Conservation (phyloP, 2,888 invertebrate genomes). For the Pantelozetes paolii region DNA sequence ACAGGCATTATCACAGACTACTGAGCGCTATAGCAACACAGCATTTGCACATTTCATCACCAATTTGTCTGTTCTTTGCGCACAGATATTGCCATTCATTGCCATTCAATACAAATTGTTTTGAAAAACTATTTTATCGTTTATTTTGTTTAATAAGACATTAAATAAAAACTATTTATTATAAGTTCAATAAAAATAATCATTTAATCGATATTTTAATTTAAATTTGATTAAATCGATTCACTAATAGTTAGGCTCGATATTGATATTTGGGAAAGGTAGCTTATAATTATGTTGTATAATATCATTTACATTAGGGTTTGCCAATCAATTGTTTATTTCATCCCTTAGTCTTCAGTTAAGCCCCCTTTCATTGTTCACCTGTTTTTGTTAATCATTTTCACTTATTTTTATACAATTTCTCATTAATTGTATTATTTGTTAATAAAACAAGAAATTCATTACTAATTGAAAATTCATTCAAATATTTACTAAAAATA, state of each 20-base stretch:
- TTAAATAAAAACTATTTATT: neutral
- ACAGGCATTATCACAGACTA: neutral
- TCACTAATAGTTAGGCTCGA: neutral
- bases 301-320: too few species aligned
- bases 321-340: too few species aligned
- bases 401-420: too few species aligned
- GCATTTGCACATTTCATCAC: slow-evolving; percentile 19
- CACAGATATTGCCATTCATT: neutral
- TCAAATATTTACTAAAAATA: too few species aligned
- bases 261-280: too few species aligned
- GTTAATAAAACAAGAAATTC: too few species aligned
- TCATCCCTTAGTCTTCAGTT: too few species aligned
- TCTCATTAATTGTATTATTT: too few species aligned
- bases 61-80: neutral
- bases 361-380: too few species aligned
- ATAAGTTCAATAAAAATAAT: neutral
- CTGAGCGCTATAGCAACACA: slow-evolving; percentile 14
- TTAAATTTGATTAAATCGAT: neutral
- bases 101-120: neutral
- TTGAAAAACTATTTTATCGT: neutral
- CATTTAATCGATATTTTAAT: neutral
- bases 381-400: too few species aligned
- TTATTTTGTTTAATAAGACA: neutral
- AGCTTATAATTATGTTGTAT: too few species aligned
- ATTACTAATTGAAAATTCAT: too few species aligned